Base-by-base conservation (phyloP, 2,888 invertebrate species). In the Platycnemis pennipes region DNA sequence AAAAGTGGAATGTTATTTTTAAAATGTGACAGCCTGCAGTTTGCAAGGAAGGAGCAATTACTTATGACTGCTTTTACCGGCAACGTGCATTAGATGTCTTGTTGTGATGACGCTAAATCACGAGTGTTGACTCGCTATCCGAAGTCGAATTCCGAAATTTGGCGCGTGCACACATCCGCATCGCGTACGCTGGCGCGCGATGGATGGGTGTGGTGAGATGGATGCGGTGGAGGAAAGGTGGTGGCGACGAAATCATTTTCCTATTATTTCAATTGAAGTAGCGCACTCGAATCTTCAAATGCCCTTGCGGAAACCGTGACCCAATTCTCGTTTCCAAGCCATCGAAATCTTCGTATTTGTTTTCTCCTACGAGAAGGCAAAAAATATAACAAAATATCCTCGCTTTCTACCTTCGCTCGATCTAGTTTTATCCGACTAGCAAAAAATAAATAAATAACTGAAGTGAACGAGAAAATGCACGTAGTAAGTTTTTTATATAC, bases 261-360 rank as follows among this genome's bases (percentile, higher is more conserved):
- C 77, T 77, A 77, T 77, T 77, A 31, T 77, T 77, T 77, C 16
- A 77, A 77, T 77, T 77, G 77, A 77, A 77, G 37, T 77, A 77
- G 2, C 77, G 31, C 37, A 16, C 77, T 77, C 77, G 37, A 77
- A 37, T 31, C 77, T 77, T 37, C 77, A 77, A 77, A 77, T 26
- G 77, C 16, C 77, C 77, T 77, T 77, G 77, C 77, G 37, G 26
- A 77, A 77, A 77, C 77, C 77, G 77, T 77, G 77, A 77, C 77
- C 77, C 77, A 77, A 31, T 37, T 77, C 77, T 37, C 77, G 37
- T 37, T 31, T 16, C 77, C 26, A 77, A 37, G 11, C 37, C n/a
- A 77, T 13, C 77, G 37, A 77, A 77, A 37, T 77, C 37, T 77
- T 31, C 37, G 77, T 26, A 37, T 77, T 77, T 37, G 31, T 77